Evolutionary conservation across 2,113 vertebrate genomes (phyloP), one percentile per base, ranked within the genome.

Genomic region (Siniperca chuatsi): DNA sequence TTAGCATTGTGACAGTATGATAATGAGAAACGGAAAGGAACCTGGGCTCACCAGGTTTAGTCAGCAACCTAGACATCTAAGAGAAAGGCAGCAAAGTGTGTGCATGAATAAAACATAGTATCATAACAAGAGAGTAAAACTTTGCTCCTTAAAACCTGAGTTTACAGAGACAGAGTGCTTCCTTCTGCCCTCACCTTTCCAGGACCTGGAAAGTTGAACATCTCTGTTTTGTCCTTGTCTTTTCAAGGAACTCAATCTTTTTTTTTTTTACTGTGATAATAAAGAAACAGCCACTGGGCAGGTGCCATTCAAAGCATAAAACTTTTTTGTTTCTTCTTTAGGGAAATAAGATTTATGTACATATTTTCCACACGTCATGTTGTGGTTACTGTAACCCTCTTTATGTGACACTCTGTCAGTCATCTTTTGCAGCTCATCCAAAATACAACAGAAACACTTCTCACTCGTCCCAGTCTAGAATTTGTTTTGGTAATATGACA

Each of bases 101-200:
- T 58, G 57, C 46, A 85, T 89, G 87, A 90, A 92, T 92, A 82
- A 90, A 89, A 87, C 73, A 78, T 84, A 25, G 3, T 2, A 23
- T 82, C 11, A 75, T 37, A 42, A 84, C 50, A 72, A 33, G 7
- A 75, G 37, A 75, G 25, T 25, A 12, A 79, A 86, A 78, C 29
- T 72, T 78, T 62, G 21, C 67, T 76, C 42, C 65, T 62, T 33
- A 10, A 67, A 40, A 54, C 40, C n/a, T 33, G n/a, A 74, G 29
- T 33, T 83, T 62, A 54, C 21, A 52, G 65, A 73, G 23, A 68
- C 9, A 75, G 54, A 75, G 35, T 37, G 16, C 8, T 75, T 79
- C 37, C 21, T 10, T 55, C 64, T 37, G 57, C 37, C 21, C 58
- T 42, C 18, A 33, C 33, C 33, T 75, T 65, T 29, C 33, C 8